These are phyloP conservation scores for Limenitis arthemis DNA, from an alignment of 2,888 invertebrate genomes.

Conservation along the genomic window DNA sequence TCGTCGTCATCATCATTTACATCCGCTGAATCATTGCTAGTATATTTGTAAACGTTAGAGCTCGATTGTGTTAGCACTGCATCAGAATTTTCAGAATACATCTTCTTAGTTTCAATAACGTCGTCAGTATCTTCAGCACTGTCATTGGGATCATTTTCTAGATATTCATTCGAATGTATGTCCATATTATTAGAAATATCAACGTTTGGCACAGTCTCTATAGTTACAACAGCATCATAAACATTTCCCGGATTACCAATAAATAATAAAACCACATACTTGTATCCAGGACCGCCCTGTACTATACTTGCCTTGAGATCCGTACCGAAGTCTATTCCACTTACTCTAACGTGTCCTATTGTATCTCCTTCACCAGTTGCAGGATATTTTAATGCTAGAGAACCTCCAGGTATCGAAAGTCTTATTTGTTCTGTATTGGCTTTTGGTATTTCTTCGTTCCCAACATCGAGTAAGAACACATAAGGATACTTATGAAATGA, in stretches of 20 bases:
- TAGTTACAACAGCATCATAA: constrained; percentile 55
- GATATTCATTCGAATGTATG: constrained; percentile 13
- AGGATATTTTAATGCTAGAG: constrained; percentile 55
- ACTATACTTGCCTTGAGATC: constrained; percentile 56
- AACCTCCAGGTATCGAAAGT: constrained; percentile 55
- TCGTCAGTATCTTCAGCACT: constrained; percentile 31
- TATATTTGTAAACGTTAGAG: constrained; percentile 41
- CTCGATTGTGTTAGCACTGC: constrained; percentile 40
- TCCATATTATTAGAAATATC: constrained; percentile 2
- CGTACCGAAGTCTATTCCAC: constrained; percentile 59
- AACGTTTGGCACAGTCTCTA: constrained; percentile 42
- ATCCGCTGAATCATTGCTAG: constrained; percentile 31
- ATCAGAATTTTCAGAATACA: constrained; percentile 22
- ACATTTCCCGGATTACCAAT: constrained; percentile 48
- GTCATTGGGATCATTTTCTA: constrained; percentile 35
- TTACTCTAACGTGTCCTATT: constrained; percentile 58
- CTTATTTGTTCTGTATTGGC: constrained; percentile 56
- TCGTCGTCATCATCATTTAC: constrained; percentile 22
- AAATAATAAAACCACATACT: constrained; percentile 55
- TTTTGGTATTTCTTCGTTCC: constrained; percentile 61
- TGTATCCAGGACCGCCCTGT: constrained; percentile 62
- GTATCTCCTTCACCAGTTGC: constrained; percentile 48
- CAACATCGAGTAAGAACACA: constrained; percentile 57
- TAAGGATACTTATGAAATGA: constrained; percentile 61
- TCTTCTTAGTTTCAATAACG: constrained; percentile 22